Conservation (phyloP, 35 echinoderm and acorn worm species). For the Apostichopus parvimensis region DNA sequence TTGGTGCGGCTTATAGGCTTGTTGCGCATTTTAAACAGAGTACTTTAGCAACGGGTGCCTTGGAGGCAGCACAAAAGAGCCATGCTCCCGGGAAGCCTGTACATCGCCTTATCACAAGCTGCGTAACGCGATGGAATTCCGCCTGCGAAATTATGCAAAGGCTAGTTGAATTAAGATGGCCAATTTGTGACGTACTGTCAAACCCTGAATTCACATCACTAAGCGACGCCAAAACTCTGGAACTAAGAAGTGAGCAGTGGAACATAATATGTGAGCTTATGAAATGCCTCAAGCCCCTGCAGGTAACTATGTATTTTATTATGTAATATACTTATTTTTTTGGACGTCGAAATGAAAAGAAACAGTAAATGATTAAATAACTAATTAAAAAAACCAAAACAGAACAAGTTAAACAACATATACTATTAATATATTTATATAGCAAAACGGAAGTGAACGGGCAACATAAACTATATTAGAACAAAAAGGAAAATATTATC, state of each 20-base stretch:
- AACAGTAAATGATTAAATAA: no score
- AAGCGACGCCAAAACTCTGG: slow-evolving; percentile 24
- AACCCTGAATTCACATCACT: slow-evolving; percentile 12
- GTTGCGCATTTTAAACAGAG: slow-evolving; percentile 50
- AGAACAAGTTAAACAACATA: no score
- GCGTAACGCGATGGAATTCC: slow-evolving; percentile 42
- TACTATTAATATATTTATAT: no score
- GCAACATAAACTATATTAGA: no score
- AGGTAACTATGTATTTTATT: background rate
- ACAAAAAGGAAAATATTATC: no score
- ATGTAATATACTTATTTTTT: no score
- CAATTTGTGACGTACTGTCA: slow-evolving; percentile 32
- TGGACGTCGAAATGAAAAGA: no score
- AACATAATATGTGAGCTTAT: background rate
- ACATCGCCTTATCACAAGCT: no score
- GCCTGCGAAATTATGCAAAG: background rate
- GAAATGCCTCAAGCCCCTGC: slow-evolving; percentile 20
- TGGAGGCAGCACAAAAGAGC: slow-evolving; percentile 25
- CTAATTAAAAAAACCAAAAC: no score
- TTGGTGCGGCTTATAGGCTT: background rate
- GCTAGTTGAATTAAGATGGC: slow-evolving; percentile 45
- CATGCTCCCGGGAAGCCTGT: no score
- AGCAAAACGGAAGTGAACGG: no score
- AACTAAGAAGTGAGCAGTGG: slow-evolving; percentile 46
- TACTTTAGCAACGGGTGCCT: slow-evolving; percentile 37